Conservation (phyloP, 2,888 invertebrate species). For the Amphimallon solstitiale region DNA sequence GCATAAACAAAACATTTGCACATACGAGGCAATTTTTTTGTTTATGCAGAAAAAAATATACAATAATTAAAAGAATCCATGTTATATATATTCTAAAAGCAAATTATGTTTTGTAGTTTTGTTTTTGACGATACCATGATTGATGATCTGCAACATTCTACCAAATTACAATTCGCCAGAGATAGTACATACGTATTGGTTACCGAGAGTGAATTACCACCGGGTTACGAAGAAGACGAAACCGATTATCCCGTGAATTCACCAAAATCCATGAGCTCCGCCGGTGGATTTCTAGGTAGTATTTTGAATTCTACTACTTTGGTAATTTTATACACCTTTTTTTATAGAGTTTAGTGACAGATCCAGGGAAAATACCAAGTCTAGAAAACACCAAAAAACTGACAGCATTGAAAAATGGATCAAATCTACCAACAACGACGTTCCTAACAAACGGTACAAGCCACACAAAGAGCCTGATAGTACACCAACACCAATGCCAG, state of each 20-base stretch:
- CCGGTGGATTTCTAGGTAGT: background rate
- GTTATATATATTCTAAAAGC: background rate
- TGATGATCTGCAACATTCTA: conserved; percentile 28
- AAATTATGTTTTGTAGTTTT: conserved; percentile 18
- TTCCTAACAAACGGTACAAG: background rate
- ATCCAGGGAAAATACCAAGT: background rate
- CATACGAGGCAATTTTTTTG: no score
- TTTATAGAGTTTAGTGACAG: background rate
- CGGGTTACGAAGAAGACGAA: conserved; percentile 27
- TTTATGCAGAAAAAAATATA: no score
- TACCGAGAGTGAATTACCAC: conserved; percentile 17
- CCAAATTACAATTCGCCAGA: conserved; percentile 14
- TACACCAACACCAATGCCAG: conserved; percentile 1
- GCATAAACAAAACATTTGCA: no score
- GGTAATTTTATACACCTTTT: background rate
- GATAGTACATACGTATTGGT: conserved; percentile 19
- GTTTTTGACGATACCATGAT: conserved; percentile 27
- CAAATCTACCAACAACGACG: background rate
- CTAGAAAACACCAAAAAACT: background rate
- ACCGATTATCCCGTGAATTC: background rate
- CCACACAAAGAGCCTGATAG: background rate
- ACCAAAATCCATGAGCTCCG: background rate
- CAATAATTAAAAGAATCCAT: no score
- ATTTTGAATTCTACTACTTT: background rate
- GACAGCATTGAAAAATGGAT: conserved; percentile 24